A percentile compares a stretch with the other conserved stretches of the same genome.
Conservation (phyloP, 2,113 vertebrate species). For the Todiramphus saurophagus region DNA sequence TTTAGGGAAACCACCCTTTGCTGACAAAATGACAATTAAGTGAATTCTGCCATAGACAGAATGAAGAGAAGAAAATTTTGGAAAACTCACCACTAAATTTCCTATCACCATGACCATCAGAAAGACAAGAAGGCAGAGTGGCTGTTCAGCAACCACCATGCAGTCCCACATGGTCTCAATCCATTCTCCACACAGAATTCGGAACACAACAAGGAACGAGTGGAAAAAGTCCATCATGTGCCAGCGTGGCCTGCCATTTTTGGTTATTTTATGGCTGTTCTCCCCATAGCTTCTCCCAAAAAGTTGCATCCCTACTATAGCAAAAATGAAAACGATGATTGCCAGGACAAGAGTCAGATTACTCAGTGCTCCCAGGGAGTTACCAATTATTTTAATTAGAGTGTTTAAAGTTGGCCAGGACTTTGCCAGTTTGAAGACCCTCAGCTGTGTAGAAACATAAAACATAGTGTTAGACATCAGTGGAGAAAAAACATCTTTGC, state of each 20-base stretch:
- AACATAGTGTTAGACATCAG: not conserved
- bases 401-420: slow-evolving; percentile 98
- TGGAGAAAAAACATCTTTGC: not conserved
- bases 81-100: slow-evolving; percentile 92
- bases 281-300: slow-evolving; percentile 83
- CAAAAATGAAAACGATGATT: slow-evolving; percentile 97
- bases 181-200: slow-evolving; percentile 97
- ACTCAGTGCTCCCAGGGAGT: slow-evolving; percentile 92
- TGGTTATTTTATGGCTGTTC: slow-evolving; percentile 66
- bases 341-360: slow-evolving; percentile 95
- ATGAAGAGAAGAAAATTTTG: not conserved
- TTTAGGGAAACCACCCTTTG: not conserved
- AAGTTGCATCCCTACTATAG: slow-evolving; percentile 94
- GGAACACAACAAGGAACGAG: slow-evolving; percentile 92
- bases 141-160: slow-evolving; percentile 89
- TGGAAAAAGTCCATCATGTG: slow-evolving; percentile 98
- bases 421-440: slow-evolving; percentile 97
- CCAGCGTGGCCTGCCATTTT: slow-evolving; percentile 82
- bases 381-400: slow-evolving; percentile 97
- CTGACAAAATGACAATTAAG: not conserved
- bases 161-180: slow-evolving; percentile 99
- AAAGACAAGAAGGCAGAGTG: slow-evolving; percentile 91
- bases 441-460: slow-evolving; percentile 78
- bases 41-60: not conserved
- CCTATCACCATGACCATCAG: slow-evolving; percentile 96